These are phyloP conservation scores for Semnornis frantzii DNA, from an alignment of 2,113 vertebrate genomes.

Conservation along the genomic window DNA sequence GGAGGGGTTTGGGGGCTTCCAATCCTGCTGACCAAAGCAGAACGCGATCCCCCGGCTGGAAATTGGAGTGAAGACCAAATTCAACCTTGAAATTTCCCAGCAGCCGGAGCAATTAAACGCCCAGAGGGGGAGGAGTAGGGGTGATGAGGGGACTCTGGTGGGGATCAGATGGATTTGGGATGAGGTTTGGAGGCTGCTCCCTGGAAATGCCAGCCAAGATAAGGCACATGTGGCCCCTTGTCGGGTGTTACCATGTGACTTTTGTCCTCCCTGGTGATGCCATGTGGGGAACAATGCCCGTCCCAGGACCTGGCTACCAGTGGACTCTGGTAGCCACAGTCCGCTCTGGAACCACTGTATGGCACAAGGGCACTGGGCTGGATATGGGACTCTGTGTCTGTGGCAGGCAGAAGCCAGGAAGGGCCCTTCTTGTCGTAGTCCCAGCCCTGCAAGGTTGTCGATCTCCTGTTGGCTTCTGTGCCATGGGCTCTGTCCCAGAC, in stretches of 20 bases:
- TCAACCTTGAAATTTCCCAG: conserved; percentile 51
- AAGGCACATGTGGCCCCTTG: background rate
- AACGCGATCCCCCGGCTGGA: background rate
- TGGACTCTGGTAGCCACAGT: rapidly evolving
- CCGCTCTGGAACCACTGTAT: rapidly evolving
- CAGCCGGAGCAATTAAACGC: conserved; percentile 34
- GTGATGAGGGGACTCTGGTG: background rate
- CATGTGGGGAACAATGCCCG: background rate
- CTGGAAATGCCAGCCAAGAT: background rate
- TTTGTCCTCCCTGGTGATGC: background rate
- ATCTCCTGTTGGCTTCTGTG: background rate
- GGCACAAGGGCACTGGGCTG: background rate
- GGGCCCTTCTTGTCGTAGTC: background rate
- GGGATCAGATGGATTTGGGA: background rate
- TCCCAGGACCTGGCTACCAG: background rate
- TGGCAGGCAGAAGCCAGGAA: background rate
- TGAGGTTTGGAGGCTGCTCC: background rate
- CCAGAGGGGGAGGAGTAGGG: background rate
- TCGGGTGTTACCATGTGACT: background rate
- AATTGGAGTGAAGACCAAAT: conserved; percentile 11
- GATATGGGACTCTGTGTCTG: background rate
- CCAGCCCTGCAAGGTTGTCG: too few relatives aligned
- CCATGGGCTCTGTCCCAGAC: background rate
- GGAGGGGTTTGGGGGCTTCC: background rate
- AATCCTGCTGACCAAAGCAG: background rate